Evolutionary conservation across 2,113 vertebrate genomes (phyloP).

Genomic region (Oreocharis arfaki): DNA sequence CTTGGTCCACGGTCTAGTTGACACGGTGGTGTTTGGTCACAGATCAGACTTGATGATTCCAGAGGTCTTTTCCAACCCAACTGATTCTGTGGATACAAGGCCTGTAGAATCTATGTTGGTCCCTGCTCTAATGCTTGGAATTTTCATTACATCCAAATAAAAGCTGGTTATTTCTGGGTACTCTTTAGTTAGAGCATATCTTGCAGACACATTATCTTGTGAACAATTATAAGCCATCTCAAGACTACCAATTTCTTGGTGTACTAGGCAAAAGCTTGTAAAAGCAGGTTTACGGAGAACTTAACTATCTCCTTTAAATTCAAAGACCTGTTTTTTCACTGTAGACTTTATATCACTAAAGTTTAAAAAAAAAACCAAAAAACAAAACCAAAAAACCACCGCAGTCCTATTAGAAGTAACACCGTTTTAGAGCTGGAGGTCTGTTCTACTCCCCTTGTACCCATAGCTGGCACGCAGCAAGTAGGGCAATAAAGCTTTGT

Average conservation of each 20-base stretch:
- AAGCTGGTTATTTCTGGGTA: background rate
- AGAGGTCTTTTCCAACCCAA: background rate
- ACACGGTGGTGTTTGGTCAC: fast-evolving
- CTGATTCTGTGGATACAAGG: background rate
- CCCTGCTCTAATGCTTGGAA: background rate
- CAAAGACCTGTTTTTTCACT: background rate
- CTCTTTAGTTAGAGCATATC: background rate
- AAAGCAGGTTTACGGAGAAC: background rate
- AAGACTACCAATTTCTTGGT: background rate
- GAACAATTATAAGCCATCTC: background rate
- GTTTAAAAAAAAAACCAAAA: background rate
- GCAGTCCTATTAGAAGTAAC: background rate
- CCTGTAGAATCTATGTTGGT: background rate
- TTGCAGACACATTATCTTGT: background rate
- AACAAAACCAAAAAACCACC: too few species aligned
- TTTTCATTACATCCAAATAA: background rate
- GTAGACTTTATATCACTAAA: background rate
- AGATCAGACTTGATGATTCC: background rate
- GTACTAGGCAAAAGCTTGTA: background rate
- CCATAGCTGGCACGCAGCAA: background rate
- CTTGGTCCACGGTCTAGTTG: background rate
- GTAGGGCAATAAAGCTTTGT: background rate
- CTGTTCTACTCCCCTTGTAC: background rate
- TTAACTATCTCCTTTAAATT: background rate
- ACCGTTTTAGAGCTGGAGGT: background rate